A percentile compares a stretch with the other conserved stretches of the same genome.
Evolutionary conservation across 2,888 invertebrate genomes (phyloP).

Genomic region (Morpho achilles): DNA sequence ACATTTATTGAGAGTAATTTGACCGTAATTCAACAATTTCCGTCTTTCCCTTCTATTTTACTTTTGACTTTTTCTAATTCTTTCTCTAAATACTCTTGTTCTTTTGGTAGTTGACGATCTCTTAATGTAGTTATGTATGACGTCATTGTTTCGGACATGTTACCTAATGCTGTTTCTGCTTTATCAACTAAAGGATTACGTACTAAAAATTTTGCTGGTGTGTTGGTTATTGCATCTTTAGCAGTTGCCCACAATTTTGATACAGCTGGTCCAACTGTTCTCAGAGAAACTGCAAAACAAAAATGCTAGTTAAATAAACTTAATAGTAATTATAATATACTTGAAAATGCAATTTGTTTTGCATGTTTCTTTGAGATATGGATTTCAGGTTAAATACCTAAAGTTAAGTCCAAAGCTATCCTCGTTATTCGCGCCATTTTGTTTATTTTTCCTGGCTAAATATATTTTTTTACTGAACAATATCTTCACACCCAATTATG

Average conservation of each 20-base stretch:
- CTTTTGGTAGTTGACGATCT: conserved; percentile 43
- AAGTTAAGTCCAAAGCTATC: conserved; percentile 52
- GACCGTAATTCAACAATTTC: too few relatives aligned
- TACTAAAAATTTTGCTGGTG: conserved; percentile 45
- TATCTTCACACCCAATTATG: neutral
- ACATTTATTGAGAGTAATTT: too few relatives aligned
- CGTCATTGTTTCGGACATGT: conserved; percentile 32
- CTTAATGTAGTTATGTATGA: conserved; percentile 40
- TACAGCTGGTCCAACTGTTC: conserved; percentile 46
- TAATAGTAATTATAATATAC: neutral
- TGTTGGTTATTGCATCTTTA: conserved; percentile 40
- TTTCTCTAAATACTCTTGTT: conserved; percentile 51
- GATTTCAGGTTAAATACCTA: conserved; percentile 40
- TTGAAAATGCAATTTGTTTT: conserved; percentile 49
- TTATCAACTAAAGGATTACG: conserved; percentile 43
- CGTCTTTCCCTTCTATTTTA: conserved; percentile 9
- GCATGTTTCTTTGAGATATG: conserved; percentile 45
- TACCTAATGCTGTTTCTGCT: conserved; percentile 41
- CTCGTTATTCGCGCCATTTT: conserved; percentile 51
- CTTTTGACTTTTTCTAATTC: conserved; percentile 44
- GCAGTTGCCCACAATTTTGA: conserved; percentile 45
- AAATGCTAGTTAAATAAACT: conserved; percentile 32
- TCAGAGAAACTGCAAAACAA: conserved; percentile 68
- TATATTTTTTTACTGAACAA: neutral
- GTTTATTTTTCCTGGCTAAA: neutral